Base-by-base conservation (phyloP, 2,888 invertebrate genomes). In the Pardosa pseudoannulata region DNA sequence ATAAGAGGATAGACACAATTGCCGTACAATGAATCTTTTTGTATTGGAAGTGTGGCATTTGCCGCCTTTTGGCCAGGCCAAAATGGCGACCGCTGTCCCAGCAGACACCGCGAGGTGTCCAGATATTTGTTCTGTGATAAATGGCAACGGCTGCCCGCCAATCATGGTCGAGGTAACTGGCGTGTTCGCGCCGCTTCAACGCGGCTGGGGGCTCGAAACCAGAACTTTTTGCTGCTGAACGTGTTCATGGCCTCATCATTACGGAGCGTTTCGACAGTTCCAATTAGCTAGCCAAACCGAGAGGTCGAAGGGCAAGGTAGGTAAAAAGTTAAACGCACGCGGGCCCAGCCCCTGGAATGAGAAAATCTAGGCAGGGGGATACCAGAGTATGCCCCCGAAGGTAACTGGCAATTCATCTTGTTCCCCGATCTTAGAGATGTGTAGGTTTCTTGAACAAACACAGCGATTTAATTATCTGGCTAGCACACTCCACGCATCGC, bases 211-310 rank as follows among this genome's bases (percentile, higher is more conserved):
- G 39, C 29, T 76, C 46, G 31, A 76, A 29, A 46, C 46, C 9
- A 41, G 16, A 71, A 71, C n/a, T 28, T 67, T 73, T 80, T 64
- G 16, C 68, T 28, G 19, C 46, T 36, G 74, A 74, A 80, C 80
- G 76, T 82, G 82, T 82, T 82, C 79, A 67, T 71, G 76, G 76
- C 67, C 76, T 76, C 76, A 75, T 76, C 75, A 81, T 81, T 81
- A 81, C 70, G 56, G 68, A 27, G 23, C 70, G 67, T 75, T 81
- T 81, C 74, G 81, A 81, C 81, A 70, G 82, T 75, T 82, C 76
- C 82, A 82, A 82, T 82, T 82, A 82, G 72, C 71, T 71, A 50
- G 82, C 75, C 62, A 70, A 81, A 70, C 75, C 81, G 39, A 28
- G 70, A 50, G 82, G 82, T 82, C 82, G 36, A 64, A 72, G 82